phyloP scores from a whole-genome alignment of 2,113 vertebrate species.

The Cettia cetti region DNA sequence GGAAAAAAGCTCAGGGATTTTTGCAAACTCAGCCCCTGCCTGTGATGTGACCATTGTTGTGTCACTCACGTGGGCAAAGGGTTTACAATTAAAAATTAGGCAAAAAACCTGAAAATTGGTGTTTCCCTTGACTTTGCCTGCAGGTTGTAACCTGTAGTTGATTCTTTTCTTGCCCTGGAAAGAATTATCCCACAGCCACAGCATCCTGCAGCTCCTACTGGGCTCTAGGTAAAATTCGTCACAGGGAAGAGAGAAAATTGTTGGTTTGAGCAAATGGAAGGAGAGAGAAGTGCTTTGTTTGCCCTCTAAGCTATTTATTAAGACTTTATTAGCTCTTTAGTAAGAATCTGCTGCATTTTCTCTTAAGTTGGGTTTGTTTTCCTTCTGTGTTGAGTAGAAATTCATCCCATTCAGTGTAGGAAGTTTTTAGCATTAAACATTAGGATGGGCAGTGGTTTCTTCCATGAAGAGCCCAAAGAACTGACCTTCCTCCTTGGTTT shows the following conservation, averaged over 20 bases:
- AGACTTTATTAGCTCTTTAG: neutral
- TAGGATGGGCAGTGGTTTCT: slow-evolving; percentile 32
- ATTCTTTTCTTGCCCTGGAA: neutral
- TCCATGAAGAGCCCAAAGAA: neutral
- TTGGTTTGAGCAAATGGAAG: neutral
- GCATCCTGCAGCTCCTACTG: neutral
- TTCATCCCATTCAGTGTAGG: neutral
- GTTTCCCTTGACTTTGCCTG: neutral
- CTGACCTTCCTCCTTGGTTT: neutral
- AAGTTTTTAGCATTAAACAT: neutral
- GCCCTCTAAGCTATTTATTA: neutral
- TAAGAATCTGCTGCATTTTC: neutral
- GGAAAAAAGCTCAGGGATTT: neutral
- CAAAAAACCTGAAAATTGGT: neutral
- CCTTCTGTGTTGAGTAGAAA: neutral
- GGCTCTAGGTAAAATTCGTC: neutral
- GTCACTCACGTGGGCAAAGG: neutral
- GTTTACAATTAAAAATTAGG: neutral
- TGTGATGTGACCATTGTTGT: neutral
- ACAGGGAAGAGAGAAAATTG: neutral
- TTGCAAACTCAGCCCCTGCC: neutral
- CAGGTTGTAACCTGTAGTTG: neutral
- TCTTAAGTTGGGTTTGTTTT: neutral
- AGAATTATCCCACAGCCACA: neutral
- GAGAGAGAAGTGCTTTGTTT: neutral